Percentiles rank a stretch among this genome's conserved stretches.
These are phyloP conservation scores for Periplaneta americana DNA, from an alignment of 1,140 invertebrate genomes.

Conservation along the genomic window DNA sequence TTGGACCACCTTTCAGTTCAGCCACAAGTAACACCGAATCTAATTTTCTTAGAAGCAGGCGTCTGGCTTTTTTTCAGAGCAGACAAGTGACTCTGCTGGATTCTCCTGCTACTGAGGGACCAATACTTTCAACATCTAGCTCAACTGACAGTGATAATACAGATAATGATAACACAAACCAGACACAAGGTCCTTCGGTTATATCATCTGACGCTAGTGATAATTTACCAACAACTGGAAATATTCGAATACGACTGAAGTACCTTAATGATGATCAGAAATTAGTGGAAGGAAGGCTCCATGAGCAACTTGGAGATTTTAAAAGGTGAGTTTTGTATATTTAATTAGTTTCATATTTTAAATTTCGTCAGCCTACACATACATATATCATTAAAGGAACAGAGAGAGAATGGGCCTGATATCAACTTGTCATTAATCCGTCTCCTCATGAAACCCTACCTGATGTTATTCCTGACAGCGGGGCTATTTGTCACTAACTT, in stretches of 20 bases:
- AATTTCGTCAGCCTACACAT: no score
- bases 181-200: background rate
- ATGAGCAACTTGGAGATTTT: constrained; percentile 77
- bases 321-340: constrained; percentile 59
- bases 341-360: background rate
- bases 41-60: constrained; percentile 28
- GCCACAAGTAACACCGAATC: constrained; percentile 9
- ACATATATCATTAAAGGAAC: no score
- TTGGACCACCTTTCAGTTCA: background rate
- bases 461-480: no score
- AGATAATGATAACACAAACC: background rate
- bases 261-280: constrained; percentile 83
- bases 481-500: no score
- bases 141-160: background rate
- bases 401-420: no score
- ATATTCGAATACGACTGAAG: constrained; percentile 72
- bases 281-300: constrained; percentile 66
- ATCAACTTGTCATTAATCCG: no score
- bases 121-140: background rate
- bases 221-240: constrained; percentile 26
- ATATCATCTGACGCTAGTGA: background rate
- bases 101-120: background rate
- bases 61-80: constrained; percentile 30
- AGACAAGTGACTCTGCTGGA: constrained; percentile 18
- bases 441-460: no score